Evolutionary conservation across 2,888 invertebrate species (phyloP), one percentile per base, ranked within the genome.

Genomic region (Stenolophus ochropezus): DNA sequence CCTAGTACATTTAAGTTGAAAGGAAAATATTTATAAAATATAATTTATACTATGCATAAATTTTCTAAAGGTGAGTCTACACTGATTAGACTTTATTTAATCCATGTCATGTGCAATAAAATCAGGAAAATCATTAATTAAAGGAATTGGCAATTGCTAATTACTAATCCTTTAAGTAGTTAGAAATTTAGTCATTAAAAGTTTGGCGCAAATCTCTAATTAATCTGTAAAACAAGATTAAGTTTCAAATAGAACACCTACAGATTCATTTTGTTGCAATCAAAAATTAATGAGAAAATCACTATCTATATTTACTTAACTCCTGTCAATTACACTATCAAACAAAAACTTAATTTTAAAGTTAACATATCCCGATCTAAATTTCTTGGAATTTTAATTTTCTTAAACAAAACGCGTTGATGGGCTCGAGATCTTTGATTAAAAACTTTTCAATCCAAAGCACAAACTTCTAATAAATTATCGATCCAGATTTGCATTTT

Each of bases 381-480:
- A 42, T 53, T 79, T 79, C 18, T 25, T 23, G 21, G 58, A 56
- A n/a, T 42, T 69, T 51, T 27, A 80, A 80, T 80, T 71, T 80
- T n/a, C 49, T 56, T 21, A 73, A 73, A 80, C 49, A 58, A 61
- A 77, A 58, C 18, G 42, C 11, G 16, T 14, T 58, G 61, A 33
- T 61, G 65, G 18, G 77, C n/a, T 61, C 8, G 1, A 3, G 23
- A 42, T 77, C 25, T 61, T 47, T 77, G 47, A 77, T 77, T 77
- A 77, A 77, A 77, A 77, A 77, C 47, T 78, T 78, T 65, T 69
- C 78, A 49, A 78, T 78, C 78, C 65, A n/a, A 49, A 69, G 49
- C 6, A 73, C 49, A 23, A 23, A 49, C n/a, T 49, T 69, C 27
- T 21, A 73, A 27, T 73, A 73, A 47, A 49, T 73, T 20, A 69